phyloP scores from a whole-genome alignment of 2,888 invertebrate genomes.

The Agonopterix heracliana region DNA sequence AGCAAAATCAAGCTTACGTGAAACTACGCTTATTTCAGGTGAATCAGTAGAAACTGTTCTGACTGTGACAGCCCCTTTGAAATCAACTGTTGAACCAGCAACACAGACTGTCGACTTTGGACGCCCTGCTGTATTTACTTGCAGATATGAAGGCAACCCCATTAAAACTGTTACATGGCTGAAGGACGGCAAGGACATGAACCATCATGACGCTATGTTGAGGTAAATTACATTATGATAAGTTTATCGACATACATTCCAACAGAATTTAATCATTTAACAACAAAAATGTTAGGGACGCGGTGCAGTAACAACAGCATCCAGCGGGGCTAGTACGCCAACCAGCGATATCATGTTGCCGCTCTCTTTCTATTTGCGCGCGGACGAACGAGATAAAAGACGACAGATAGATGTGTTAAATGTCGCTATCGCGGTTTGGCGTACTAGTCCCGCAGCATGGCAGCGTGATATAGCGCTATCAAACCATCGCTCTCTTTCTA shows the following conservation, averaged over 20 bases:
- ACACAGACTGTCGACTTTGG: conserved; percentile 96
- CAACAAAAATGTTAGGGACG: too few species aligned
- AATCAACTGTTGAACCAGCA: conserved; percentile 91
- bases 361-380: too few species aligned
- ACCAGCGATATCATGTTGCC: too few species aligned
- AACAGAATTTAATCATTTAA: not conserved
- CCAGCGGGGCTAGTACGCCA: too few species aligned
- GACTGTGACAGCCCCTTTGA: conserved; percentile 93
- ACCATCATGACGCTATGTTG: conserved; percentile 87
- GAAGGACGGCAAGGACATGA: conserved; percentile 92
- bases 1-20: not conserved
- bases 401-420: too few species aligned
- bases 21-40: conserved; percentile 70
- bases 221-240: conserved; percentile 37
- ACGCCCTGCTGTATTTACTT: conserved; percentile 92
- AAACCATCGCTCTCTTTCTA: too few species aligned
- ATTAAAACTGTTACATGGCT: conserved; percentile 94
- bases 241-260: not conserved
- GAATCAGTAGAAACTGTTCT: conserved; percentile 95
- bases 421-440: too few species aligned
- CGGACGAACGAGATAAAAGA: too few species aligned
- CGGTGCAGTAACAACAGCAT: too few species aligned
- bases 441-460: too few species aligned
- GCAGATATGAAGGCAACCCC: conserved; percentile 93
- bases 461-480: too few species aligned